Conservation (phyloP, 2,888 invertebrate genomes). For the Cepaea hortensis region DNA sequence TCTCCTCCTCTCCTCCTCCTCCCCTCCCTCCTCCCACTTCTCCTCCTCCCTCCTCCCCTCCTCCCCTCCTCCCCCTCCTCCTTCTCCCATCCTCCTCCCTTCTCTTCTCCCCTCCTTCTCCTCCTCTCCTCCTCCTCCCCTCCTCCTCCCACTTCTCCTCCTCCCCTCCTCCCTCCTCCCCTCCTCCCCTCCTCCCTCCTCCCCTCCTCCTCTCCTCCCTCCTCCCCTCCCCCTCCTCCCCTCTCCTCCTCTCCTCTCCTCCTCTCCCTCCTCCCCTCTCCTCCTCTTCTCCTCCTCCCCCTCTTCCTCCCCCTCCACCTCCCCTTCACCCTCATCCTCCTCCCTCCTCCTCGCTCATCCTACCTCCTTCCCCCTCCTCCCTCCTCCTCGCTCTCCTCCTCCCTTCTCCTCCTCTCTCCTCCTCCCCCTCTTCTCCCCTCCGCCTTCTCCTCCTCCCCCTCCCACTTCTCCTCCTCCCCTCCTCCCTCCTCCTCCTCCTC, state of each 20-base stretch:
- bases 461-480: too few relatives aligned
- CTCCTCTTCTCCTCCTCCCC: background rate
- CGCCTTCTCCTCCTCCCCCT: too few relatives aligned
- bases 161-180: background rate
- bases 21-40: background rate
- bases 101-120: too few relatives aligned
- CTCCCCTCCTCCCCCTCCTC: too few relatives aligned
- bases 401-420: background rate
- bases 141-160: background rate
- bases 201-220: background rate
- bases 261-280: background rate
- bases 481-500: too few relatives aligned
- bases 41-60: background rate
- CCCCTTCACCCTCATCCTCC: conserved; percentile 1
- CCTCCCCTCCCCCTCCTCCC: background rate
- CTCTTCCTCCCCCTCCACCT: background rate
- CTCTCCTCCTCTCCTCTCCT: background rate
- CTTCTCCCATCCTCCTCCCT: too few relatives aligned
- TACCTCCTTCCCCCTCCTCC: too few relatives aligned
- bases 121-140: background rate
- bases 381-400: too few relatives aligned
- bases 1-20: background rate
- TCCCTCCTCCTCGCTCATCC: too few relatives aligned
- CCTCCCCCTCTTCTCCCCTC: background rate
- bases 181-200: background rate